A percentile compares a stretch with the other conserved stretches of the same genome.
These are phyloP conservation scores for Pangasius djambal DNA, from an alignment of 2,797 vertebrate species.

Conservation along the genomic window DNA sequence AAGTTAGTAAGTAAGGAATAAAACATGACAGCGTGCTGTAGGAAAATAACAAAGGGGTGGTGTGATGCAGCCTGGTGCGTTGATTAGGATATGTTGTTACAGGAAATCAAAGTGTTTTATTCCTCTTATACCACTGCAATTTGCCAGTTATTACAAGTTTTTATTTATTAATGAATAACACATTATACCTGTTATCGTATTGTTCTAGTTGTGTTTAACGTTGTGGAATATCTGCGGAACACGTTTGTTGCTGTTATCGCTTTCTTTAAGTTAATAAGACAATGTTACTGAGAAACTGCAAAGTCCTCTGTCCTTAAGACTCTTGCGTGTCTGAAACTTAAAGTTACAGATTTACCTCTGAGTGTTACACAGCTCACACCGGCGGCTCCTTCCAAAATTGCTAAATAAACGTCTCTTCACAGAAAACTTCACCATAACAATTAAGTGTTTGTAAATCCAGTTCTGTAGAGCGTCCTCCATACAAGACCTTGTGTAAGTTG, in stretches of 20 bases:
- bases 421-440: neutral
- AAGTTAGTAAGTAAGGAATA: slow-evolving; percentile 2
- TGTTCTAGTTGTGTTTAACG: neutral
- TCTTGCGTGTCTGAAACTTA: neutral
- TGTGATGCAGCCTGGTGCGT: neutral
- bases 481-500: neutral
- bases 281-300: no score
- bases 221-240: neutral
- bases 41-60: neutral
- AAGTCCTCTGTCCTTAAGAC: neutral
- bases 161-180: neutral
- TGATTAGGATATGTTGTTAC: neutral
- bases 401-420: neutral
- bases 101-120: neutral
- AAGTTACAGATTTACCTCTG: neutral
- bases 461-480: neutral
- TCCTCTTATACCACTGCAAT: neutral
- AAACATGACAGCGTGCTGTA: neutral
- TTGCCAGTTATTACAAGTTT: neutral
- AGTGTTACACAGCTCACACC: neutral
- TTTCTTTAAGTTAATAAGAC: neutral
- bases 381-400: neutral
- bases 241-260: neutral
- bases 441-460: neutral
- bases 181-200: neutral